These are phyloP conservation scores for Enteromius unitaeniatus DNA, from an alignment of 2,797 vertebrate species.

Conservation along the genomic window DNA sequence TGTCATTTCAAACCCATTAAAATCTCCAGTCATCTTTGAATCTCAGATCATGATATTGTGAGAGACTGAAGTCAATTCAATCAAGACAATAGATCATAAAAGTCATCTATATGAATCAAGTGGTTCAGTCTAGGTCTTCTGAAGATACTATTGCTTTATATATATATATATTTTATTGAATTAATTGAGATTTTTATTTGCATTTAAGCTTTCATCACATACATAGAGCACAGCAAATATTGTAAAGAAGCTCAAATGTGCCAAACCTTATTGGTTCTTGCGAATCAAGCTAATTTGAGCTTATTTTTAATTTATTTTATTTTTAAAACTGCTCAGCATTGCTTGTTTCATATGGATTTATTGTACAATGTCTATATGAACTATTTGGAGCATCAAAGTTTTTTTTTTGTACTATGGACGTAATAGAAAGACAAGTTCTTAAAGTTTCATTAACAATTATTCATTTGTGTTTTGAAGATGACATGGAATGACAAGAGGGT, in stretches of 20 bases:
- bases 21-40: background rate
- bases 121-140: background rate
- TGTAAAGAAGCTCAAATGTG: background rate
- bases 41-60: background rate
- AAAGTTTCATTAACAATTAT: background rate
- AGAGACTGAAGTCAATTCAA: background rate
- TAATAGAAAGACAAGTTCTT: too few relatives aligned
- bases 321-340: background rate
- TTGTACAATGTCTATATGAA: background rate
- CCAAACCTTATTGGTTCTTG: background rate
- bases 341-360: background rate
- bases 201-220: background rate
- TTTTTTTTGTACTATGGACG: background rate
- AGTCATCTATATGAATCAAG: background rate
- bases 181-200: background rate
- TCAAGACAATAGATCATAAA: background rate
- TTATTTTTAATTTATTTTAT: background rate
- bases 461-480: background rate
- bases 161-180: too few relatives aligned
- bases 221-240: background rate
- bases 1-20: background rate
- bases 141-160: too few relatives aligned
- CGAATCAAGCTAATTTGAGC: background rate
- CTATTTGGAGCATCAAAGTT: background rate
- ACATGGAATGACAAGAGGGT: background rate